Base-by-base conservation (phyloP, 2,113 vertebrate genomes). In the Phylloscopus trochiloides region DNA sequence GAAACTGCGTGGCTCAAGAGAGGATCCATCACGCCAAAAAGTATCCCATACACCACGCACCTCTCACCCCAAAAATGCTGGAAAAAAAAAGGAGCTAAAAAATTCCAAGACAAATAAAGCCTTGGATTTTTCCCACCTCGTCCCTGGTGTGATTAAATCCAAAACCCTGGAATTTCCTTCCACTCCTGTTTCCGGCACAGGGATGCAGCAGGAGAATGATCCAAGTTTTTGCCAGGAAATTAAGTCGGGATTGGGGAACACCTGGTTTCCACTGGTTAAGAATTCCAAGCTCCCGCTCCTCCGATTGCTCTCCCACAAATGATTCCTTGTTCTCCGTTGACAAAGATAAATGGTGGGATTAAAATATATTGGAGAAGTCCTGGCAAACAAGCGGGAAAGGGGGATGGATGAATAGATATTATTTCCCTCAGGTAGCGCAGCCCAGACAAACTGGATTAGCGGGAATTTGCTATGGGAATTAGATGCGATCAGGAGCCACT, bases 281-380 rank as follows among this genome's bases (percentile, higher is more conserved):
- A 98, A 99, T 83, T 95, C 98, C 70, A 86, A 97, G 94, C 98
- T 98, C 98, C 97, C 90, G 94, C 95, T 94, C 98, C 97, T 98
- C 98, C 99, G 98, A 99, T 99, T 99, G 98, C 99, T 98, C 98
- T 98, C 97, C 97, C 95, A 96, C 97, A 98, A 99, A 99, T 98
- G 98, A 99, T 99, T 99, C 98, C 98, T 98, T 98, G 98, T 98
- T 98, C 98, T 98, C 97, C 97, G 98, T 99, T 99, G 99, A 99
- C 99, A 99, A 99, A 99, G 99, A 99, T 99, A 99, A 99, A 99
- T 99, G 99, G 97, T 96, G 98, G 98, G 99, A 99, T 99, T 99
- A 99, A 99, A 99, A 99, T 98, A 99, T 99, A 99, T 99, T 99
- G 99, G 98, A 99, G 98, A 98, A 99, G 98, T 98, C 98, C 98